These are phyloP conservation scores for Glandiceps talaboti DNA, from an alignment of 53 echinoderm and acorn worm genomes.

Conservation along the genomic window DNA sequence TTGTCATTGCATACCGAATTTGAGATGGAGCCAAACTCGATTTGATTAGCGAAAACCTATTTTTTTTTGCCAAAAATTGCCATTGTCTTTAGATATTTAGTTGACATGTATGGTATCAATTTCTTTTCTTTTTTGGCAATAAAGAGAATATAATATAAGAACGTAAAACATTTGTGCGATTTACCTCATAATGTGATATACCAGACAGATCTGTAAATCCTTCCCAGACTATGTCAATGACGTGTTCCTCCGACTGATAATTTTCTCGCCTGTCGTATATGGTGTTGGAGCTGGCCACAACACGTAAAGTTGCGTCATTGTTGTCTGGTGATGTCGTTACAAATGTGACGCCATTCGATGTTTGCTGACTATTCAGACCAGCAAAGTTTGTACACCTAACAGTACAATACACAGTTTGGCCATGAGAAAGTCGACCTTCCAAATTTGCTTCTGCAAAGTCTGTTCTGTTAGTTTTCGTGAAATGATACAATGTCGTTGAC, in stretches of 20 bases:
- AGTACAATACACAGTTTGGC: conserved; percentile 7
- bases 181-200: neutral
- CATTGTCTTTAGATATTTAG: too few species aligned
- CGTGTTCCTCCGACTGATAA: conserved; percentile 14
- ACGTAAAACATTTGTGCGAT: too few species aligned
- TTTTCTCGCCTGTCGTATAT: conserved; percentile 6
- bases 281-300: conserved; percentile 11
- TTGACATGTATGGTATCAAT: too few species aligned
- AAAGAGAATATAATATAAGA: too few species aligned
- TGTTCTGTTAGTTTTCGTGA: neutral
- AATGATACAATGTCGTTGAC: neutral
- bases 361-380: conserved; percentile 6
- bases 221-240: conserved; percentile 17
- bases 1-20: too few species aligned
- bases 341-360: conserved; percentile 28
- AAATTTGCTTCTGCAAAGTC: neutral
- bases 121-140: too few species aligned
- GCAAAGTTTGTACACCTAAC: conserved; percentile 20
- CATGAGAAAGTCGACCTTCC: neutral
- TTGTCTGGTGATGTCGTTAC: conserved; percentile 13
- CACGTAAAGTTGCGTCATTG: conserved; percentile 9
- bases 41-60: too few species aligned
- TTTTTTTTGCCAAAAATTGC: too few species aligned
- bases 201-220: conserved; percentile 20
- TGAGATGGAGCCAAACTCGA: too few species aligned